Conservation (phyloP, 2,797 vertebrate genomes). For the Otolemur crassicaudatus region DNA sequence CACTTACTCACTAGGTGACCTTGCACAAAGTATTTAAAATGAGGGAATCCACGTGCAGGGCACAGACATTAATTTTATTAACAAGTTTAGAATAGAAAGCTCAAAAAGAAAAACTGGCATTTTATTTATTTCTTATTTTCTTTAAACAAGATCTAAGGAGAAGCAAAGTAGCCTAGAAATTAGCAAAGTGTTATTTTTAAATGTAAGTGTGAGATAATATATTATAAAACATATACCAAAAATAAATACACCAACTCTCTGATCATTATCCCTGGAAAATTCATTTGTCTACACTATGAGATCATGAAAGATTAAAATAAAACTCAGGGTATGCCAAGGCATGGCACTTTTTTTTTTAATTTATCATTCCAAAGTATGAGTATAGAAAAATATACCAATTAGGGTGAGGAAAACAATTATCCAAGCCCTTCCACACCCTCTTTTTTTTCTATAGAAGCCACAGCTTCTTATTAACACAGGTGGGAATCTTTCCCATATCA, state of each 20-base stretch:
- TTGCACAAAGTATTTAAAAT: not conserved
- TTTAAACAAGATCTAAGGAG: slow-evolving; percentile 5
- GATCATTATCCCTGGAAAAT: slow-evolving; percentile 24
- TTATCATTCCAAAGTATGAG: not conserved
- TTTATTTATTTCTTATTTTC: not conserved
- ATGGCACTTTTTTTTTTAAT: not conserved
- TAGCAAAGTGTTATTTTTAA: slow-evolving; percentile 17
- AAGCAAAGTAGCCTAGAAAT: slow-evolving; percentile 6
- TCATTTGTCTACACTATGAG: not conserved
- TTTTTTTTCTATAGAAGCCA: not conserved
- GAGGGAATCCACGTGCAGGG: not conserved
- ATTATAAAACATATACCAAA: not conserved
- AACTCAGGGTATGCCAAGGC: not conserved
- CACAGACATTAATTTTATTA: not conserved
- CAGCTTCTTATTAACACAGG: not conserved
- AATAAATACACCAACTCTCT: slow-evolving; percentile 19
- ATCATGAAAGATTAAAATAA: slow-evolving; percentile 40
- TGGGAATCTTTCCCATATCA: not conserved
- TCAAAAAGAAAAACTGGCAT: not conserved
- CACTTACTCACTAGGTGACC: not conserved
- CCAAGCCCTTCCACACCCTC: not conserved
- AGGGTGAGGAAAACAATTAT: not conserved
- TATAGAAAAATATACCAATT: not conserved
- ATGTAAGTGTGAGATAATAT: not conserved
- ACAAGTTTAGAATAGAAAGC: not conserved